A percentile compares a stretch with the other conserved stretches of the same genome.
These are phyloP conservation scores for Thaumatotibia leucotreta DNA, from an alignment of 1,140 invertebrate species.

Conservation along the genomic window DNA sequence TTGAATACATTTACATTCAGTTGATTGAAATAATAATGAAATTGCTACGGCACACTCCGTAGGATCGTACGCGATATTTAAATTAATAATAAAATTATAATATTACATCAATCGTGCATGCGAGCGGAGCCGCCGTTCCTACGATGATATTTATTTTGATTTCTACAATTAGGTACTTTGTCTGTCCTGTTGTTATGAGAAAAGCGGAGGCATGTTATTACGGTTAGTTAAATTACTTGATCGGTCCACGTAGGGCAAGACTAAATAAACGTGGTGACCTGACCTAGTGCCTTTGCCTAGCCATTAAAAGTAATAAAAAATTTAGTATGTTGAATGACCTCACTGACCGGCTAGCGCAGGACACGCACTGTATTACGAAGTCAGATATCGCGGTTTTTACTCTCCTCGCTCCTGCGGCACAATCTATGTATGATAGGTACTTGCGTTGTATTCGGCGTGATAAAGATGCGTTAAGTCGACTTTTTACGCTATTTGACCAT, in stretches of 20 bases:
- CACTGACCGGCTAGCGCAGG: too few relatives aligned
- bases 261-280: neutral
- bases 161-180: slow-evolving; percentile 36
- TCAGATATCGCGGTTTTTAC: too few relatives aligned
- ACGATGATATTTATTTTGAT: slow-evolving; percentile 61
- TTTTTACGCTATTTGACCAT: neutral
- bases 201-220: neutral
- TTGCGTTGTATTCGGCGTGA: neutral
- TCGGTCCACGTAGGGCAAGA: too few relatives aligned
- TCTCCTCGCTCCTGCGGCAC: too few relatives aligned
- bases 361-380: too few relatives aligned
- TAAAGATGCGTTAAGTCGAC: neutral
- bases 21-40: slow-evolving; percentile 77
- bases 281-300: neutral
- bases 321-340: too few relatives aligned
- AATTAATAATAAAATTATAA: slow-evolving; percentile 75
- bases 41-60: slow-evolving; percentile 68
- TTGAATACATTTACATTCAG: slow-evolving; percentile 76
- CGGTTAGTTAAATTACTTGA: neutral
- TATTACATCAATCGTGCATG: slow-evolving; percentile 67
- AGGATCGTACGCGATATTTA: slow-evolving; percentile 68
- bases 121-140: slow-evolving; percentile 49
- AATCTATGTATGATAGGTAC: too few relatives aligned
- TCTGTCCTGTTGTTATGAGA: neutral
- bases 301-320: neutral